Base-by-base conservation (phyloP, 2,113 vertebrate species). In the Dicerorhinus sumatrensis region DNA sequence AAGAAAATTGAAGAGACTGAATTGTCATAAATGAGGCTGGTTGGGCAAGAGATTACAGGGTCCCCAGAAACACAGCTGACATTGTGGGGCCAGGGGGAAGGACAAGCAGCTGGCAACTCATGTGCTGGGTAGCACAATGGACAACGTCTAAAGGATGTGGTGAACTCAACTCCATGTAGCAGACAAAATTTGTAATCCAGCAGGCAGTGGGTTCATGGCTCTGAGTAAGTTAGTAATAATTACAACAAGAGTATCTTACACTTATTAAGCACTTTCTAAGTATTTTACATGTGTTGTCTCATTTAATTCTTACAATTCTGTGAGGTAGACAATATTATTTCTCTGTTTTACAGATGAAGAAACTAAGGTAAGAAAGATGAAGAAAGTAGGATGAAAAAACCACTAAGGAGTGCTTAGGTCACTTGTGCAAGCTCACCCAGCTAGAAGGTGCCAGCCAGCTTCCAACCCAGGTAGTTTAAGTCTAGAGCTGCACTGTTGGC, bases 1-100 rank as follows among this genome's bases (percentile, higher is more conserved):
- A 73, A 91, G 31, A 75, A 58, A 83, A 84, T 3, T 29, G 79
- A 81, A 73, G 36, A 96, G 42, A 90, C 90, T 36, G 65, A 92
- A 75, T 51, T 48, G 21, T 85, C 39, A 76, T 76, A 65, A 93
- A 82, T 33, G 20, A 93, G n/a, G 31, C 46, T 79, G 23, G 11
- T 46, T 75, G 21, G 27, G 13, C 12, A 31, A 93, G 65, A 72
- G 3, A 17, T 77, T 60, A 17, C 39, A 81, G 48, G n/a, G 42
- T 81, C 25, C 81, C 72, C 36, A 42, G 21, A 42, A 90, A 93
- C 48, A 72, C 31, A 70, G 54, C 9, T 36, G 25, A 73, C 23
- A 33, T 21, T 42, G 17, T 17, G 16, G 36, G 42, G 42, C 31
- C 1, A n/a, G 31, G 4, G 23, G 6, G 63, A 5, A n/a, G 46